phyloP scores from a whole-genome alignment of 2,113 vertebrate species.

The Pithys albifrons region DNA sequence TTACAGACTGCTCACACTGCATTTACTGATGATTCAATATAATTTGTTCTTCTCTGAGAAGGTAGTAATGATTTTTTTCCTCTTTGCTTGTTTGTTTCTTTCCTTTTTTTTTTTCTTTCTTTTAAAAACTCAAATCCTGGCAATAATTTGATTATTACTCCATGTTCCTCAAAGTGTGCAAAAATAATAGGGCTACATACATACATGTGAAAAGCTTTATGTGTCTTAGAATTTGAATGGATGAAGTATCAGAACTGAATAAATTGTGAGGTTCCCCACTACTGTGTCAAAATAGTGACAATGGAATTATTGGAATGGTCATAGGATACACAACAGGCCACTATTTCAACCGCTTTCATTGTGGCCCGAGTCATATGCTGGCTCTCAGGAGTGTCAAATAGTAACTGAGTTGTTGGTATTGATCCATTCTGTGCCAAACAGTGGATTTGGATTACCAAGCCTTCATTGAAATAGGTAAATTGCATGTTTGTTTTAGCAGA shows the following conservation, averaged over 20 bases:
- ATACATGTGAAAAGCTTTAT: not conserved
- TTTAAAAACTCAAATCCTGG: not conserved
- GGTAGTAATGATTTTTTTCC: not conserved
- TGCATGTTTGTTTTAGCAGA: not conserved
- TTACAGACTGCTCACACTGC: not conserved
- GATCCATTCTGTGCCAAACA: not conserved
- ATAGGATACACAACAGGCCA: not conserved
- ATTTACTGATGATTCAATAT: constrained; percentile 5
- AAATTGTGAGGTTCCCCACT: not conserved
- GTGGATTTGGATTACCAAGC: not conserved
- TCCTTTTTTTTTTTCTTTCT: not conserved
- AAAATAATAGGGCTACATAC: not conserved
- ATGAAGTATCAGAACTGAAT: not conserved
- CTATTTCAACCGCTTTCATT: not conserved
- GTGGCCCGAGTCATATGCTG: not conserved
- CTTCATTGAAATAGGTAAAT: not conserved
- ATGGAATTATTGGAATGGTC: not conserved
- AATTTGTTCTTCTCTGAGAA: not conserved
- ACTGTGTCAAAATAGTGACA: not conserved
- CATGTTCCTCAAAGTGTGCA: not conserved
- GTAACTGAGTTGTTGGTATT: not conserved
- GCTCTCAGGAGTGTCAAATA: not conserved
- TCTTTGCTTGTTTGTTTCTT: not conserved
- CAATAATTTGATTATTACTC: not conserved
- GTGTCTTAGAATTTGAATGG: not conserved